Conservation (phyloP, 1,140 invertebrate genomes). For the Rhagoletis pomonella region DNA sequence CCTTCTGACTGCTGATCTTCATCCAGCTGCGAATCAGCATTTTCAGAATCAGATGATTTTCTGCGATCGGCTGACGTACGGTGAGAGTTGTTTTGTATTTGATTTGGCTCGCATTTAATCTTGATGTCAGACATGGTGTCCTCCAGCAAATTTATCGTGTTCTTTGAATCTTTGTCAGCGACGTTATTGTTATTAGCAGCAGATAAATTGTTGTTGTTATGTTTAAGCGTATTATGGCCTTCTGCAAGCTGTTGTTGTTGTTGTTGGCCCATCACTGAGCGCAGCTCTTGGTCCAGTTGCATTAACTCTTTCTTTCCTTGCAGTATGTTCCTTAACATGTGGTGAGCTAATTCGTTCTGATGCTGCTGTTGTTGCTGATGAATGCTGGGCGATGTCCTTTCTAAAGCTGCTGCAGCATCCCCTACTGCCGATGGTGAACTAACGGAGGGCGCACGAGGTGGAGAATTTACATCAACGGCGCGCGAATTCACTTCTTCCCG, state of each 20-base stretch:
- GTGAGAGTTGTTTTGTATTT: constrained; percentile 40
- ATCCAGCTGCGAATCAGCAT: constrained; percentile 55
- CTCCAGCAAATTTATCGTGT: constrained; percentile 68
- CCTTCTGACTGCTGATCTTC: constrained; percentile 61
- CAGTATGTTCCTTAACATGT: constrained; percentile 88
- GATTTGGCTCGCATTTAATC: constrained; percentile 67
- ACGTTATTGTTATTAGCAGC: constrained; percentile 74
- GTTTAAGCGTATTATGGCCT: constrained; percentile 75
- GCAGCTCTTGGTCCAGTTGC: constrained; percentile 79
- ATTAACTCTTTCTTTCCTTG: constrained; percentile 87
- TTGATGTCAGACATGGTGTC: constrained; percentile 69
- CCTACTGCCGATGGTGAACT: constrained; percentile 12
- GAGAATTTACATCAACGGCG: constrained; percentile 60
- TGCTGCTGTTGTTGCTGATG: constrained; percentile 72
- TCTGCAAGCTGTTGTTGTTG: constrained; percentile 77
- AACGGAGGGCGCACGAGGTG: constrained; percentile 66
- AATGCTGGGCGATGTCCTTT: constrained; percentile 54
- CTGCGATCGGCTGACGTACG: constrained; percentile 58
- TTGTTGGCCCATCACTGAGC: constrained; percentile 74
- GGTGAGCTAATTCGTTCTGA: constrained; percentile 83
- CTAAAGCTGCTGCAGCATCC: constrained; percentile 64
- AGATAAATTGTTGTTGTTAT: constrained; percentile 72
- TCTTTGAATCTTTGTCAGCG: constrained; percentile 63
- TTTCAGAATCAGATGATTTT: constrained; percentile 68
- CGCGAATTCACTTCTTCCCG: constrained; percentile 61